Evolutionary conservation across 23 tunicate species (phyloP).

Genomic region (Phallusia fumigata): DNA sequence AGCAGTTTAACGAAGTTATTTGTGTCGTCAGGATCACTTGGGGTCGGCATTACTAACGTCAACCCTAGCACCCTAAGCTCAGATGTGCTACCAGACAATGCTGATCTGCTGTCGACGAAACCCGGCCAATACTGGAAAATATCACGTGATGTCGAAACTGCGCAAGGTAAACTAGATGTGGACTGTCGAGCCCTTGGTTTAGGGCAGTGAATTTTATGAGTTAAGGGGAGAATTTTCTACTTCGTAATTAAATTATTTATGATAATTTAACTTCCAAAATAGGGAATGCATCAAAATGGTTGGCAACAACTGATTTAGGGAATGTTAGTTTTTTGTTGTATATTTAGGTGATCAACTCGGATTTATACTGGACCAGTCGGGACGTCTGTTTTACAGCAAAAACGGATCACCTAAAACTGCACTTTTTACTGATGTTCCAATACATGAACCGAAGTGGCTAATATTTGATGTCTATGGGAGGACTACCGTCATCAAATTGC

Average conservation of each 20-base stretch:
- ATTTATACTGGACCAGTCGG: conserved; percentile 47
- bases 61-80: conserved; percentile 42
- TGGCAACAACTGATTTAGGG: too few species aligned
- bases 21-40: conserved; percentile 56
- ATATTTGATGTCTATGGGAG: conserved; percentile 73
- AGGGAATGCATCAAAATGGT: too few species aligned
- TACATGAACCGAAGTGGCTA: conserved; percentile 44
- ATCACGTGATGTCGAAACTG: conserved; percentile 77
- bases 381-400: conserved; percentile 51
- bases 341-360: conserved; percentile 86
- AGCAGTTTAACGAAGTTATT: neutral
- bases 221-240: too few species aligned
- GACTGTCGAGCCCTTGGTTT: too few species aligned
- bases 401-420: conserved; percentile 43
- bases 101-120: conserved; percentile 46
- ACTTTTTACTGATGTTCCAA: conserved; percentile 22
- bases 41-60: conserved; percentile 70
- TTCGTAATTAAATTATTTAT: too few species aligned
- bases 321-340: neutral
- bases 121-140: conserved; percentile 70
- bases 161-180: conserved; percentile 64
- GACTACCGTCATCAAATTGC: conserved; percentile 54
- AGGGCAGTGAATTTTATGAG: too few species aligned
- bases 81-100: conserved; percentile 64
- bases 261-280: too few species aligned